phyloP scores from a whole-genome alignment of 2,113 vertebrate species.

The Ptychochromis oligacanthus region DNA sequence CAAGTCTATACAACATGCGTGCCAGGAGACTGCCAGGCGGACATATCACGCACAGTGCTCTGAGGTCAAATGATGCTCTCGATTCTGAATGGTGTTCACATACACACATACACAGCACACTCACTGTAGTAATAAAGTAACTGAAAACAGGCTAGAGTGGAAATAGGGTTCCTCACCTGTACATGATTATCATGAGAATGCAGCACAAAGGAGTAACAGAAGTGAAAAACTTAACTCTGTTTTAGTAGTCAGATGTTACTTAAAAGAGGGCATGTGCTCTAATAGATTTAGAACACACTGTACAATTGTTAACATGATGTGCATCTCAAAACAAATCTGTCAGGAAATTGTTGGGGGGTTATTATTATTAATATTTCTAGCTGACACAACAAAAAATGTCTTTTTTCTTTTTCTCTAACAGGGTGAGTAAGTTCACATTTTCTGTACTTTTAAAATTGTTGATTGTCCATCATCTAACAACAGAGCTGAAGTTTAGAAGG shows the following conservation, averaged over 20 bases:
- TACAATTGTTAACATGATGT: not conserved
- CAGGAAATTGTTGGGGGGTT: too few relatives aligned
- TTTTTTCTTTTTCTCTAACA: not conserved
- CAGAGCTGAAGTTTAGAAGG: not conserved
- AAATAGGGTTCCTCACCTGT: slow-evolving; percentile 59
- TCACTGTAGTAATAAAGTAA: slow-evolving; percentile 44
- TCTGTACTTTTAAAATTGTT: not conserved
- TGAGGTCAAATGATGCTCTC: slow-evolving; percentile 50
- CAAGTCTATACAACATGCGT: slow-evolving; percentile 18
- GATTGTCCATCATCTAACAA: not conserved
- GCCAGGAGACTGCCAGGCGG: slow-evolving; percentile 18
- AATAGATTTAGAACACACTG: slow-evolving; percentile 20
- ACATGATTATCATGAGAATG: slow-evolving; percentile 52
- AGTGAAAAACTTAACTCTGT: slow-evolving; percentile 22
- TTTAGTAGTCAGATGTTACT: slow-evolving; percentile 2
- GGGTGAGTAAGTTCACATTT: not conserved
- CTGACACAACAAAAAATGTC: too few relatives aligned
- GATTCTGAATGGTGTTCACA: slow-evolving; percentile 32
- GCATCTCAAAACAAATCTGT: slow-evolving; percentile 21
- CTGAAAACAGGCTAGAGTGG: slow-evolving; percentile 45
- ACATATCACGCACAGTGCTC: slow-evolving; percentile 42
- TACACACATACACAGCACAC: slow-evolving; percentile 7
- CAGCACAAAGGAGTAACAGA: slow-evolving; percentile 31
- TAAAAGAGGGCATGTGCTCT: not conserved
- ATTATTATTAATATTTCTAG: too few relatives aligned